Percentiles rank a stretch among this genome's conserved stretches.
Conservation (phyloP, 1,140 invertebrate species). For the Ephestia elutella region DNA sequence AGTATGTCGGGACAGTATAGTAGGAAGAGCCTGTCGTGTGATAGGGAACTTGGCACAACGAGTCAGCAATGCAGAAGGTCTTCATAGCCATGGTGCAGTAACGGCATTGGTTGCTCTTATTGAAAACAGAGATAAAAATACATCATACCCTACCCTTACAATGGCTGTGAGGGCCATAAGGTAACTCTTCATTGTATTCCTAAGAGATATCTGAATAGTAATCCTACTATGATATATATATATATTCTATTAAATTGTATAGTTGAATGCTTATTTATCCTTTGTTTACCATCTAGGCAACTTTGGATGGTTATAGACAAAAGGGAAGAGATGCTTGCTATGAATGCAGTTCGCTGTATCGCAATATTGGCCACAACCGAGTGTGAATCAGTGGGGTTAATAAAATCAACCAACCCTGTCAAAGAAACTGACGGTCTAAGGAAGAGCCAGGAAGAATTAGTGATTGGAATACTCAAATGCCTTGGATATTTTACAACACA, state of each 20-base stretch:
- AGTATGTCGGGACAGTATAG: conserved; percentile 64
- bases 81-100: conserved; percentile 65
- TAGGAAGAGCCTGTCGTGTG: conserved; percentile 64
- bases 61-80: conserved; percentile 53
- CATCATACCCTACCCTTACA: conserved; percentile 62
- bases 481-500: conserved; percentile 65
- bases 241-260: too few relatives aligned
- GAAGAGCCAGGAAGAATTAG: conserved; percentile 63
- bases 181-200: conserved; percentile 29
- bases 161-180: conserved; percentile 73
- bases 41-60: conserved; percentile 68
- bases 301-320: conserved; percentile 65
- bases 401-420: conserved; percentile 40
- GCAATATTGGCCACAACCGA: conserved; percentile 56
- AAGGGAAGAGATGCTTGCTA: conserved; percentile 65
- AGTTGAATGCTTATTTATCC: background rate
- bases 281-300: conserved; percentile 37
- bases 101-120: conserved; percentile 56
- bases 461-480: conserved; percentile 67
- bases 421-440: conserved; percentile 43
- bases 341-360: conserved; percentile 53
- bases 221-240: too few relatives aligned
- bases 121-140: conserved; percentile 62
- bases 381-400: conserved; percentile 62
- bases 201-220: background rate